A percentile compares a stretch with the other conserved stretches of the same genome.
phyloP scores from a whole-genome alignment of 2,797 vertebrate genomes.

The Pseudochirops cupreus region DNA sequence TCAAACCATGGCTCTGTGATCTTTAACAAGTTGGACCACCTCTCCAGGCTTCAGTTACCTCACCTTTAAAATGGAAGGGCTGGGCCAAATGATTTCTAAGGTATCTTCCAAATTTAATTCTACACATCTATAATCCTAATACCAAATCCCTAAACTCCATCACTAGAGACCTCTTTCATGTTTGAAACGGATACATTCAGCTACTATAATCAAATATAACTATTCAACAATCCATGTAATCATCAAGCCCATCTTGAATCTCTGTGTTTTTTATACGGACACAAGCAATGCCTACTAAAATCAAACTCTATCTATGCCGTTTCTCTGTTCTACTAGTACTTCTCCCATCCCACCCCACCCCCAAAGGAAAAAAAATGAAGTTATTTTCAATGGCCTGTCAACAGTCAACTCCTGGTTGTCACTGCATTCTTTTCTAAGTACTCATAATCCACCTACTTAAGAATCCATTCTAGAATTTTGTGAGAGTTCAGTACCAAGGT shows the following conservation, averaged over 20 bases:
- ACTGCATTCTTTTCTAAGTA: slow-evolving; percentile 35
- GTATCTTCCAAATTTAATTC: background rate
- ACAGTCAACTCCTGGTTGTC: slow-evolving; percentile 43
- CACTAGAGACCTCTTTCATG: background rate
- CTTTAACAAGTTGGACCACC: background rate
- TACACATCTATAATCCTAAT: background rate
- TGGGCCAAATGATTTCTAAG: background rate
- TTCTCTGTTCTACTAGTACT: background rate
- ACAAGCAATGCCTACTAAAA: background rate
- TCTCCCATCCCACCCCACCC: background rate
- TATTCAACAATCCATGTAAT: background rate
- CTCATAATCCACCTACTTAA: slow-evolving; percentile 19
- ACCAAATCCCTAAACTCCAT: background rate
- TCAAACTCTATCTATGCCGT: background rate
- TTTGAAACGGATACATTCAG: slow-evolving; percentile 51
- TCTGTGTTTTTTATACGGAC: background rate
- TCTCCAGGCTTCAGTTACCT: background rate
- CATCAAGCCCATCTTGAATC: background rate
- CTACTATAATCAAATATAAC: slow-evolving; percentile 42
- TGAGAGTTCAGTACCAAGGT: background rate
- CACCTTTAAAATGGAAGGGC: background rate
- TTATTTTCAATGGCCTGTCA: slow-evolving; percentile 30
- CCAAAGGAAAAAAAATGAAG: slow-evolving; percentile 39
- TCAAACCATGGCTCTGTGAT: background rate
- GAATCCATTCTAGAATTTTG: background rate